Conservation (phyloP, 2,113 vertebrate species). For the Callipepla squamata region DNA sequence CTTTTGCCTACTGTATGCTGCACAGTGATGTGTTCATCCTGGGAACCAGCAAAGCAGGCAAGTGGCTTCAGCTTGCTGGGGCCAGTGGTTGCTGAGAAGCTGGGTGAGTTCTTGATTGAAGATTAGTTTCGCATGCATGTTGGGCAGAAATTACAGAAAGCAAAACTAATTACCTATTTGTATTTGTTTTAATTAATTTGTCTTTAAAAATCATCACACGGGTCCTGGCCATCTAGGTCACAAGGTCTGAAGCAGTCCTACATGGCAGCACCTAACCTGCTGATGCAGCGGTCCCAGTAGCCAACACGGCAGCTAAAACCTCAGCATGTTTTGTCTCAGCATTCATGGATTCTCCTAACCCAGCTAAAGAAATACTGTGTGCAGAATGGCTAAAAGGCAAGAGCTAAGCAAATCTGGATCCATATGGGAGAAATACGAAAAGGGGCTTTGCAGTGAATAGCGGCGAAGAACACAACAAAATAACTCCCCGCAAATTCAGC, state of each 20-base stretch:
- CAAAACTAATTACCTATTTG: background rate
- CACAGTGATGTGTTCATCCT: background rate
- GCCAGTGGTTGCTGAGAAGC: background rate
- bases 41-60: background rate
- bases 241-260: background rate
- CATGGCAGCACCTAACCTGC: background rate
- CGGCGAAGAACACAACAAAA: background rate
- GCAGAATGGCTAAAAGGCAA: background rate
- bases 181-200: background rate
- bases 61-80: background rate
- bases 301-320: background rate
- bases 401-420: background rate
- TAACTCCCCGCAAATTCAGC: background rate
- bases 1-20: background rate
- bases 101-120: background rate
- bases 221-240: background rate
- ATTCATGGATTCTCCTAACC: background rate
- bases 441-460: background rate
- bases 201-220: background rate
- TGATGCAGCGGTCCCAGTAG: background rate
- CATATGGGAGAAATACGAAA: background rate
- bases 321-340: fast-evolving
- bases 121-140: background rate
- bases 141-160: background rate
- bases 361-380: background rate